These are phyloP conservation scores for Tamandua tetradactyla DNA, from an alignment of 2,797 vertebrate genomes.

Conservation along the genomic window DNA sequence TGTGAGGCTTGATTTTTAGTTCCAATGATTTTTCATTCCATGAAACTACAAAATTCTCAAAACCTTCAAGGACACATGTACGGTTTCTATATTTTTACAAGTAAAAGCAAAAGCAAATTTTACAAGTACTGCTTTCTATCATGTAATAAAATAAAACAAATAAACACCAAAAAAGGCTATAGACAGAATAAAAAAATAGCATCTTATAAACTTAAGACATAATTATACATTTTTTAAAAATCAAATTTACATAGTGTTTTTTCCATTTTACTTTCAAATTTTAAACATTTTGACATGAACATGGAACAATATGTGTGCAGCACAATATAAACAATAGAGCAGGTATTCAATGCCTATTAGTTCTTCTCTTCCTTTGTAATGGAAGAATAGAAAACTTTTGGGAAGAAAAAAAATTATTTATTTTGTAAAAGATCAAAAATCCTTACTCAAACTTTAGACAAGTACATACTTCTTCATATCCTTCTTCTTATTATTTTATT, in stretches of 20 bases:
- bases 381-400: not conserved
- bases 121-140: not conserved
- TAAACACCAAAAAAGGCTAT: not conserved
- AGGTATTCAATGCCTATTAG: not conserved
- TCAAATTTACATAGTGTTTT: not conserved
- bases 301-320: not conserved
- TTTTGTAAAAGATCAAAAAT: not conserved
- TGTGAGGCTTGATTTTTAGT: not conserved
- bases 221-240: not conserved
- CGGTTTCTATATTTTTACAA: not conserved
- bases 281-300: not conserved
- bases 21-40: not conserved
- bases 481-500: not conserved
- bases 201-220: not conserved
- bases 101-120: not conserved
- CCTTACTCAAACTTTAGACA: not conserved
- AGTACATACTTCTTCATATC: too few relatives aligned
- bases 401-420: not conserved
- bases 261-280: conserved; percentile 35
- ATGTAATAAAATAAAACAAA: not conserved
- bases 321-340: not conserved
- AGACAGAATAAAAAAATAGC: not conserved
- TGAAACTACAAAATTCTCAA: not conserved
- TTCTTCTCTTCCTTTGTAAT: not conserved
- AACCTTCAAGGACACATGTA: not conserved